Conservation (phyloP, 2,797 vertebrate species). For the Simalia tracyae region DNA sequence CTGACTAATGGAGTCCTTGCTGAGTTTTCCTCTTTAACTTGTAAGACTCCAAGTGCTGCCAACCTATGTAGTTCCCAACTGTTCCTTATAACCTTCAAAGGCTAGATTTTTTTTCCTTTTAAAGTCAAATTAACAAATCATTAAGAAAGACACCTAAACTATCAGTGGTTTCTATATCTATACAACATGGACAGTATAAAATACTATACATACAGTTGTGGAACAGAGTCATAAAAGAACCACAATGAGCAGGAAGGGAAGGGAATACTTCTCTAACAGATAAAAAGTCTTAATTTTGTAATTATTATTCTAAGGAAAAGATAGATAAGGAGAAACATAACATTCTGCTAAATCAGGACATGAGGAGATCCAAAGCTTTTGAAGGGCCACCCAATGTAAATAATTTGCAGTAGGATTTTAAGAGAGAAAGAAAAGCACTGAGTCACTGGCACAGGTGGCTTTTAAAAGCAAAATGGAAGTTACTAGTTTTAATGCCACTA, state of each 20-base stretch:
- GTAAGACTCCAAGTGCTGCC: not conserved
- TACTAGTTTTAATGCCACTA: not conserved
- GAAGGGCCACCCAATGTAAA: not conserved
- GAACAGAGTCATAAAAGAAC: not conserved
- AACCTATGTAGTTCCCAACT: not conserved
- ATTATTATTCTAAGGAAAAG: not conserved
- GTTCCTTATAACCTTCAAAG: not conserved
- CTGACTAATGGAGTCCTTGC: not conserved
- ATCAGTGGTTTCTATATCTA: not conserved
- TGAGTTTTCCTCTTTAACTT: not conserved
- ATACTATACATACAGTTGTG: not conserved
- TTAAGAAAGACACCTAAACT: not conserved
- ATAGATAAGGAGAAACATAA: not conserved
- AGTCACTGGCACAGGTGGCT: not conserved
- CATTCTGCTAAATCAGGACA: not conserved
- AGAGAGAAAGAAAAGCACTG: not conserved
- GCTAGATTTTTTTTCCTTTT: not conserved
- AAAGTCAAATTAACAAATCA: not conserved
- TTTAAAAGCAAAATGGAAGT: not conserved
- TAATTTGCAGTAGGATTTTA: not conserved
- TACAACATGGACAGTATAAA: not conserved
- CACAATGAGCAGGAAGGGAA: not conserved
- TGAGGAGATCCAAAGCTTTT: not conserved
- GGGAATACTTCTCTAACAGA: not conserved
- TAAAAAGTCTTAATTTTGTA: not conserved